phyloP scores from a whole-genome alignment of 2,888 invertebrate species.

The Drosophila birchii region DNA sequence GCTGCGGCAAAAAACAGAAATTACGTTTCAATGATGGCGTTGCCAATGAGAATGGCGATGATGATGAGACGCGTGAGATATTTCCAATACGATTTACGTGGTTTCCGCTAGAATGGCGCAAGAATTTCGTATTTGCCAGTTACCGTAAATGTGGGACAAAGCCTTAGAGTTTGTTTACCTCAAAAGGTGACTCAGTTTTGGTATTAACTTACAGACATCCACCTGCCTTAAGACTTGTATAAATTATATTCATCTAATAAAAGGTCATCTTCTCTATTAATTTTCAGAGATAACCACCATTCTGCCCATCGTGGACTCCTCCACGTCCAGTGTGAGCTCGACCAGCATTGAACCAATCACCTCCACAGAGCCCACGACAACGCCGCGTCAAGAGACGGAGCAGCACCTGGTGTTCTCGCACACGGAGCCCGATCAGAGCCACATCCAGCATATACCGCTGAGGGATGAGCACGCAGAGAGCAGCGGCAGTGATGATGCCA shows the following conservation, averaged over 20 bases:
- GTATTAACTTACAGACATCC: background rate
- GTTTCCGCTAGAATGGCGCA: conserved; percentile 70
- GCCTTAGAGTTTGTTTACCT: conserved; percentile 73
- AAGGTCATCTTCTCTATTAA: background rate
- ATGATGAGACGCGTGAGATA: conserved; percentile 76
- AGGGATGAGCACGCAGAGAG: conserved; percentile 67
- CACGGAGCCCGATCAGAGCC: conserved; percentile 55
- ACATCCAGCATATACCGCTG: conserved; percentile 70
- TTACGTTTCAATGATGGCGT: conserved; percentile 69
- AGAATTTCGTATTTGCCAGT: conserved; percentile 44
- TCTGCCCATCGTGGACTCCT: conserved; percentile 17
- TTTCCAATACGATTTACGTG: conserved; percentile 68
- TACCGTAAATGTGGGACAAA: conserved; percentile 75
- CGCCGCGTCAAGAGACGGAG: conserved; percentile 66
- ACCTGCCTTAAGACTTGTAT: background rate
- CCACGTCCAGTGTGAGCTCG: conserved; percentile 54
- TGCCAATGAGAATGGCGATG: conserved; percentile 48
- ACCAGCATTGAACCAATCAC: conserved; percentile 82
- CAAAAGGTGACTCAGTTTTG: conserved; percentile 48
- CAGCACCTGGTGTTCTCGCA: conserved; percentile 43
- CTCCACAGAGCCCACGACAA: conserved; percentile 82
- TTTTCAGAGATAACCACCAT: conserved; percentile 41
- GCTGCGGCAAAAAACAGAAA: conserved; percentile 63
- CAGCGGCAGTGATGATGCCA: conserved; percentile 54
- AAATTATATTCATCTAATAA: background rate